Evolutionary conservation across 2,888 invertebrate genomes (phyloP), one percentile per base, ranked within the genome.

Genomic region (Cheilosia soror): DNA sequence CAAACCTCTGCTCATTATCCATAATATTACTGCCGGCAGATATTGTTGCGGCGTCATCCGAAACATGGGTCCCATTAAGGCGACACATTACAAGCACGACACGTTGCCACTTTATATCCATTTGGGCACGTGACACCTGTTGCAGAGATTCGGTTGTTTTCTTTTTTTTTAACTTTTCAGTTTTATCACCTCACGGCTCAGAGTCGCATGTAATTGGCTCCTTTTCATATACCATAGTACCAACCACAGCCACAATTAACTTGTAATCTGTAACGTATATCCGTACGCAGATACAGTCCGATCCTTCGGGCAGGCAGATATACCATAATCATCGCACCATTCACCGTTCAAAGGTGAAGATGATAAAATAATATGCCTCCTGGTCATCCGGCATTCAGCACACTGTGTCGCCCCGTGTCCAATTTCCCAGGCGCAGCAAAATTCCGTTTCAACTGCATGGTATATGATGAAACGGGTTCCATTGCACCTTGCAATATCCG

Each of bases 301-400:
- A 76, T 81, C 63, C 85, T 85, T 55, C 57, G 44, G 47, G 65
- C 76, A 47, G 57, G 31, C 37, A 44, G 57, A 73, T 68, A 81
- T 71, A 37, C 76, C 76, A 81, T 77, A 85, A 85, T 81, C 81
- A 81, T 72, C 37, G 11, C 75, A 71, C 44, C 53, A 49, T 73
- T 78, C 80, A 53, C 55, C 81, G 71, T 71, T 81, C 85, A 85
- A 80, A 85, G 85, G 81, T 85, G 85, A 85, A 77, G 72, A 77
- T 81, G 85, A 85, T 85, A 81, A 81, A 85, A 81, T 85, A 77
- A 77, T 81, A 77, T 77, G 76, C 72, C 85, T 85, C 62, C 77
- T 71, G 77, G 76, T 72, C 76, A 81, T 81, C 58, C 63, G 58
- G 68, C 66, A 62, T 75, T 53, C 57, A 63, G 47, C 33, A 49